Base-by-base conservation (phyloP, 2,797 vertebrate genomes). In the Epinephelus awoara region DNA sequence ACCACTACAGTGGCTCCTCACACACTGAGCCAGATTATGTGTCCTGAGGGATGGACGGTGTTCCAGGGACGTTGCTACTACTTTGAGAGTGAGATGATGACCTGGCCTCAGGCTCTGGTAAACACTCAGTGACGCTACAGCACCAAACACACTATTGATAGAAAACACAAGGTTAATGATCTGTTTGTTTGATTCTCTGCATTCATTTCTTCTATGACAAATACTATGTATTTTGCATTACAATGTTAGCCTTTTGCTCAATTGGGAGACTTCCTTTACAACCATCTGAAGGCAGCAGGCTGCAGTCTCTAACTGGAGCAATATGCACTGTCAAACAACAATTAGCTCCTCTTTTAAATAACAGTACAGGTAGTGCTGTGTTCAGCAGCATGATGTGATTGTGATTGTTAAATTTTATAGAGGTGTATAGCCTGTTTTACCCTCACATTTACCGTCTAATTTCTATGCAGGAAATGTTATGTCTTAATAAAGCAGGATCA, bases 91-190 rank as follows among this genome's bases (percentile, higher is more conserved):
- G 42, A 25, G 4, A 0, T 0, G 8, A 12, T 40, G 59, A 54
- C 18, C 27, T 84, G 73, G 82, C 12, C 68, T 54, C 52, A 77
- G 59, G 77, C 73, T 68, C 72, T 68, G 77, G 82, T 84, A 80
- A 67, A 55, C 49, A 40, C 14, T 40, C 9, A 52, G 44, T 27
- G 25, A 50, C 11, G 12, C 42, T 5, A 34, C 66, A 42, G 52
- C 12, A n/a, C 54, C 34, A 52, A 44, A 66, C 54, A 54, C 18
- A 44, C 5, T 4, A 6, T 40, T 10, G 54, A 5, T 27, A 40
- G 34, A 52, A 54, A 47, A 47, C 12, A 2, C 58, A 34, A 52
- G 21, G 19, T 27, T 44, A 17, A 27, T 17, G 15, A n/a, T 27
- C 52, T 44, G 1, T 11, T 44, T 6, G 9, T 8, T n/a, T 9